These are phyloP conservation scores for Psilanteris sp. DNA, from an alignment of 1,140 invertebrate species.

Conservation along the genomic window DNA sequence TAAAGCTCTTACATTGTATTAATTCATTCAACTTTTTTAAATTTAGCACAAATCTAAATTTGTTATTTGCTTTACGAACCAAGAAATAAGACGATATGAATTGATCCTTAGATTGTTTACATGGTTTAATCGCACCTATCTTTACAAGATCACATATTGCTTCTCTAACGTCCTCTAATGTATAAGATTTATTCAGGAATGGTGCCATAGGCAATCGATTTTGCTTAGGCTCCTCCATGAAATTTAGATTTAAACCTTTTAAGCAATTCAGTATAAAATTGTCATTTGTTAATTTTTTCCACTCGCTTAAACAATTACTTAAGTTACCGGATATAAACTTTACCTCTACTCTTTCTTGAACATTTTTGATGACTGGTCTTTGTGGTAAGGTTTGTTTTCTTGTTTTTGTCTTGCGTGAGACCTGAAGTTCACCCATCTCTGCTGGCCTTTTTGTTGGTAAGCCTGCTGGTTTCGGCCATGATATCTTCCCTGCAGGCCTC, in stretches of 20 bases:
- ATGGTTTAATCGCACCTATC: not conserved
- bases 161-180: not conserved
- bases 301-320: too few relatives aligned
- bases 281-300: too few relatives aligned
- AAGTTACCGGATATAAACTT: too few relatives aligned
- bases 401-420: not conserved
- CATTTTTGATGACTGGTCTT: not conserved
- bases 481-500: not conserved
- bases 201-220: not conserved
- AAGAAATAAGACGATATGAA: not conserved
- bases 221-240: too few relatives aligned
- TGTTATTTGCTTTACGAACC: not conserved
- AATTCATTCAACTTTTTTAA: not conserved
- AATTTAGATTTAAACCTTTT: too few relatives aligned
- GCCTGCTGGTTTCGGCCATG: not conserved
- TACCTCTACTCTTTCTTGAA: not conserved
- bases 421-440: not conserved
- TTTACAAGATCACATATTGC: not conserved
- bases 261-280: too few relatives aligned
- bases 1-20: not conserved
- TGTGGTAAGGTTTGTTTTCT: not conserved
- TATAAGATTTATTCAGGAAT: not conserved
- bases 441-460: not conserved
- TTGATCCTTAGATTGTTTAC: not conserved
- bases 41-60: not conserved